Conservation (phyloP, 2,888 invertebrate genomes). For the Formica aserva region DNA sequence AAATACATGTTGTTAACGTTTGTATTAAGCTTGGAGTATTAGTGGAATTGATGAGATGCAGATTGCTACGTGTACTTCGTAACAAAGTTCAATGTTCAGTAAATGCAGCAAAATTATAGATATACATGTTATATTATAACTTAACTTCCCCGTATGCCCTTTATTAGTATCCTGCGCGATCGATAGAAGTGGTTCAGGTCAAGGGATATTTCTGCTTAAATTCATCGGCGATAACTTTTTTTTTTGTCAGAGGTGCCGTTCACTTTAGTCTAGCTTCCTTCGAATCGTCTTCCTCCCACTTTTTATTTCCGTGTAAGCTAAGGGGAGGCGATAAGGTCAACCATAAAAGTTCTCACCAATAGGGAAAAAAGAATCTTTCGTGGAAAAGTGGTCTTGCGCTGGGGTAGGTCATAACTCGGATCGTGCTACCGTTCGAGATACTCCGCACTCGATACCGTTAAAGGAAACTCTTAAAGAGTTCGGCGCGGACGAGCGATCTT, state of each 20-base stretch:
- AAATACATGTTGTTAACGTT: constrained; percentile 5
- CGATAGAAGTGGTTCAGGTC: background rate
- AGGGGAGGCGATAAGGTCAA: constrained; percentile 68
- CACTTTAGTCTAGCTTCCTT: constrained; percentile 47
- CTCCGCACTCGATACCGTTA: constrained; percentile 62
- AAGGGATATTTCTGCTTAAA: constrained; percentile 42
- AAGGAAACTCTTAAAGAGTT: constrained; percentile 56
- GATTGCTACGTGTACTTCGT: constrained; percentile 34
- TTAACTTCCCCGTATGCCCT: constrained; percentile 21
- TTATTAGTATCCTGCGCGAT: constrained; percentile 8
- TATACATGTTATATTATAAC: constrained; percentile 26
- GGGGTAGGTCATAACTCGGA: constrained; percentile 67
- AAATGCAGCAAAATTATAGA: constrained; percentile 35
- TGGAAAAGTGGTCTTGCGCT: constrained; percentile 55
- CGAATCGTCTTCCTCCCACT: constrained; percentile 30
- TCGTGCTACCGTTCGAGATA: constrained; percentile 54
- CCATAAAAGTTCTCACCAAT: constrained; percentile 67
- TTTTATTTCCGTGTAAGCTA: constrained; percentile 48
- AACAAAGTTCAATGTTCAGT: constrained; percentile 25
- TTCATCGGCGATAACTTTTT: constrained; percentile 54
- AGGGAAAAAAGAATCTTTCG: constrained; percentile 51
- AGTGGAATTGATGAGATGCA: constrained; percentile 46
- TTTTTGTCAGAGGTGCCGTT: constrained; percentile 44
- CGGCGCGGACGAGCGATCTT: constrained; percentile 53
- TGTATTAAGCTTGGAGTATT: constrained; percentile 27